phyloP scores from a whole-genome alignment of 2,797 vertebrate genomes.

The Avahi laniger region DNA sequence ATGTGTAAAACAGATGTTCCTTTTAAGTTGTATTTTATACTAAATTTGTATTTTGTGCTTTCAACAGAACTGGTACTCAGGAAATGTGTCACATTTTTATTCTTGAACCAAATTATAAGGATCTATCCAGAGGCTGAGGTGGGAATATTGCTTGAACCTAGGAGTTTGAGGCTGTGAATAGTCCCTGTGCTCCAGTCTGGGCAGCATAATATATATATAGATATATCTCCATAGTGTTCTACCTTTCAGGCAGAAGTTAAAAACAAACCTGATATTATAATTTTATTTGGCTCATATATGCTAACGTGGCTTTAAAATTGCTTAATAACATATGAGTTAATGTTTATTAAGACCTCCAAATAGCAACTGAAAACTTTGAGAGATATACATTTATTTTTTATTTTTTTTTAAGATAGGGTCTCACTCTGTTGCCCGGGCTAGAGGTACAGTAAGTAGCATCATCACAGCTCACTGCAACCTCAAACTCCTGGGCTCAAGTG shows the following conservation, averaged over 20 bases:
- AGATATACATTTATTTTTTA: slow-evolving; percentile 44
- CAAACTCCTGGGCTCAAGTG: neutral
- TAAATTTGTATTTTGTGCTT: slow-evolving; percentile 49
- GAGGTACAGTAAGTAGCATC: neutral
- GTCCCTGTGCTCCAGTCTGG: neutral
- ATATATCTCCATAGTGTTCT: neutral
- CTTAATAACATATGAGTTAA: slow-evolving; percentile 41
- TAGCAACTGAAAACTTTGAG: slow-evolving; percentile 28
- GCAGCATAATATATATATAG: neutral
- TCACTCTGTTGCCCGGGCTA: neutral
- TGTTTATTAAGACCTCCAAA: slow-evolving; percentile 18
- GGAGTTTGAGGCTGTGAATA: neutral
- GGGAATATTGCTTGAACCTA: neutral
- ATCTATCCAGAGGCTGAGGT: neutral
- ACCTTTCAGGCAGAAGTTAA: slow-evolving; percentile 49
- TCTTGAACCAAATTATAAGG: slow-evolving; percentile 50
- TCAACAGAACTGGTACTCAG: slow-evolving; percentile 15
- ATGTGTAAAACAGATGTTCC: slow-evolving; percentile 40
- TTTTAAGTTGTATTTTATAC: slow-evolving; percentile 52
- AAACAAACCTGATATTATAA: slow-evolving; percentile 36
- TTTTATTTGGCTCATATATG: slow-evolving; percentile 44
- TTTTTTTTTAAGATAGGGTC: neutral
- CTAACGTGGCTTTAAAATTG: neutral
- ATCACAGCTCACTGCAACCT: too few species aligned
- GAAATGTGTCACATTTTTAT: slow-evolving; percentile 46